A percentile compares a stretch with the other conserved stretches of the same genome.
Conservation (phyloP, 2,113 vertebrate species). For the Paracanthobrama guichenoti region DNA sequence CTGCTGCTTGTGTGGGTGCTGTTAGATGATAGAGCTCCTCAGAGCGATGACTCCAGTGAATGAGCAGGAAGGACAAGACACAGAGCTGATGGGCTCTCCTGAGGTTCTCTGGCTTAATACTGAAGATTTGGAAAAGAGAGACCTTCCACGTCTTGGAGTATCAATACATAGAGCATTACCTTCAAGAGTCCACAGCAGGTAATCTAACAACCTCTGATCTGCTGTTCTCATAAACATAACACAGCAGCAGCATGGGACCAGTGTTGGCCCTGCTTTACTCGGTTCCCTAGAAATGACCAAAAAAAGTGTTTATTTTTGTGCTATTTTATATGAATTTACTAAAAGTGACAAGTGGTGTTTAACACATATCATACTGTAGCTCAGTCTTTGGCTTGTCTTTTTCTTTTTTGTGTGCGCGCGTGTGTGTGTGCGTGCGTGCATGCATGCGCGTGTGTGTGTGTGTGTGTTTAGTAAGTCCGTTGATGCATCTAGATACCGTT, state of each 20-base stretch:
- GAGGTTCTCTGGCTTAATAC: background rate
- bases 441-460: too few species aligned
- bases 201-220: background rate
- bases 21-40: conserved; percentile 26
- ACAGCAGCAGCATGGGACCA: background rate
- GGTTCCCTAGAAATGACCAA: background rate
- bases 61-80: background rate
- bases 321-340: background rate
- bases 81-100: conserved; percentile 1
- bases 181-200: conserved; percentile 40
- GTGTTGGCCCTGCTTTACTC: background rate
- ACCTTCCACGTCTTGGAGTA: conserved; percentile 40
- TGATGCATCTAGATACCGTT: conserved; percentile 20
- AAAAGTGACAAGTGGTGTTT: background rate
- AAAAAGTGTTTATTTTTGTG: background rate
- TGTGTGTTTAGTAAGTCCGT: conserved; percentile 27
- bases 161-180: conserved; percentile 24
- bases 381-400: background rate
- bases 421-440: too few species aligned
- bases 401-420: background rate
- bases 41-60: background rate
- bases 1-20: background rate
- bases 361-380: background rate
- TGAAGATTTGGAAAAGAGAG: conserved; percentile 39
- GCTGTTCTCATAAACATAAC: background rate